phyloP scores from a whole-genome alignment of 2,888 invertebrate genomes.

The Drosophila lutescens region DNA sequence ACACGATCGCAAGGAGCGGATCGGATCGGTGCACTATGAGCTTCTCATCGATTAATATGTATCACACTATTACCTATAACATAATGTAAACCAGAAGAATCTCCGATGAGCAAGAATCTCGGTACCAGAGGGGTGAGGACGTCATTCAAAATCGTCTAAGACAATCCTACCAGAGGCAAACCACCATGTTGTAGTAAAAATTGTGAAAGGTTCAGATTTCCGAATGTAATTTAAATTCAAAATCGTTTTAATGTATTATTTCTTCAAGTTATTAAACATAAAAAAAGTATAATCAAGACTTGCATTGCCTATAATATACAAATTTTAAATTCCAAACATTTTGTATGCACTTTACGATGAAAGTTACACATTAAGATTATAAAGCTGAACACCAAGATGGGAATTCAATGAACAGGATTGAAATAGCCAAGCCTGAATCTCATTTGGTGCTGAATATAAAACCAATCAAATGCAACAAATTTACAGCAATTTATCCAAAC shows the following conservation, averaged over 20 bases:
- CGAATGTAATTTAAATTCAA: conserved; percentile 1
- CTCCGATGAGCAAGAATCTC: conserved; percentile 2
- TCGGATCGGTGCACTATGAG: conserved; percentile 91
- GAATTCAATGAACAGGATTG: conserved; percentile 15
- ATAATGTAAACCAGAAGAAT: conserved; percentile 20
- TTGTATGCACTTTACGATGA: conserved; percentile 54
- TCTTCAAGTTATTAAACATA: conserved; percentile 36
- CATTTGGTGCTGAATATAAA: conserved; percentile 46
- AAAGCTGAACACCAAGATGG: conserved; percentile 32
- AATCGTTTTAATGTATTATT: conserved; percentile 50
- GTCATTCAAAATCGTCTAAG: conserved; percentile 23
- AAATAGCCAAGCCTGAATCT: conserved; percentile 64
- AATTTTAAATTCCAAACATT: conserved; percentile 52
- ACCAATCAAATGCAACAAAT: conserved; percentile 53
- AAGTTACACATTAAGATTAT: conserved; percentile 30
- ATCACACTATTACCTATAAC: conserved; percentile 14
- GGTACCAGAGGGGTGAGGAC: conserved; percentile 3
- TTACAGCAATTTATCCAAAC: conserved; percentile 65
- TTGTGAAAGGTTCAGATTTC: conserved; percentile 9
- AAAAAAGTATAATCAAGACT: conserved; percentile 11
- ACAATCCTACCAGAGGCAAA: conserved; percentile 18
- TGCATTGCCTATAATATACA: conserved; percentile 54
- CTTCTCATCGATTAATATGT: conserved; percentile 86
- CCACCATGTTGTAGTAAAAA: conserved; percentile 3
- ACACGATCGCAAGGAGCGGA: conserved; percentile 88